phyloP scores from a whole-genome alignment of 1,140 invertebrate species.

The Ips typographus region DNA sequence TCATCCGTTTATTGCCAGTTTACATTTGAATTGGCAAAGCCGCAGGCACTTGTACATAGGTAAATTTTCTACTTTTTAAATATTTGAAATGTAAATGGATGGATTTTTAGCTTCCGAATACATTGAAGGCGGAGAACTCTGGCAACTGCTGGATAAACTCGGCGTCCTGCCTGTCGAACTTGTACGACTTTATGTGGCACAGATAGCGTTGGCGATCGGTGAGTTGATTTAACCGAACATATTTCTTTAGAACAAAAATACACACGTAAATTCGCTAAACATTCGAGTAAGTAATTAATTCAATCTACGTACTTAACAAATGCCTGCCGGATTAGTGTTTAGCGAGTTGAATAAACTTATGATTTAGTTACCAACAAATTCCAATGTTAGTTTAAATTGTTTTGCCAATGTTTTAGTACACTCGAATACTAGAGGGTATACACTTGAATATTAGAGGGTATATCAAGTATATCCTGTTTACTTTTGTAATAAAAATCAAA shows the following conservation, averaged over 20 bases:
- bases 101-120: conserved; percentile 73
- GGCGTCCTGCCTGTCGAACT: conserved; percentile 72
- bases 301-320: no score
- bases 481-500: no score
- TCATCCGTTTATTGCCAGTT: conserved; percentile 81
- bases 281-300: no score
- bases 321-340: no score
- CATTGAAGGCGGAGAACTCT: conserved; percentile 78
- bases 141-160: conserved; percentile 68
- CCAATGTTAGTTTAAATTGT: no score
- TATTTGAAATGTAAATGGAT: neutral
- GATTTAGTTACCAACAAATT: no score
- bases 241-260: neutral
- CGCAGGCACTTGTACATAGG: conserved; percentile 81
- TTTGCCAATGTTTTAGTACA: no score
- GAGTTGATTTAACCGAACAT: conserved; percentile 43
- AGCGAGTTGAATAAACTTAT: no score
- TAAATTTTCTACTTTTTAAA: conserved; percentile 53
- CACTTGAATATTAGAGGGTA: no score
- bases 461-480: no score
- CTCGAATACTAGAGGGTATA: no score
- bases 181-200: conserved; percentile 78
- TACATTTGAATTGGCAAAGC: conserved; percentile 79
- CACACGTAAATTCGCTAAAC: no score
- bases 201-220: conserved; percentile 83